phyloP scores from a whole-genome alignment of 2,113 vertebrate genomes.

The Aegithalos caudatus region DNA sequence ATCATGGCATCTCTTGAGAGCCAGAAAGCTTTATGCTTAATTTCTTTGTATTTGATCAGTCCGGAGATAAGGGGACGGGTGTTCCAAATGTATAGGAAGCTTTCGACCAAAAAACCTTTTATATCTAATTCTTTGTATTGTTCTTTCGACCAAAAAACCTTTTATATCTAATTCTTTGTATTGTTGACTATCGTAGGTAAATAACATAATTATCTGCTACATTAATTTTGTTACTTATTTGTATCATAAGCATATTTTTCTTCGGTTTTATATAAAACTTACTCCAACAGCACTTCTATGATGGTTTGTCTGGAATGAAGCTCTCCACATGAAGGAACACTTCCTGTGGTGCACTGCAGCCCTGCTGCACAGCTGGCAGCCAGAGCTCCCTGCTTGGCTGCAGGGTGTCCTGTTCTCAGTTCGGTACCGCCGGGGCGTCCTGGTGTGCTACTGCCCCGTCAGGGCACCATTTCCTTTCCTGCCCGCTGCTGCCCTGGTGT shows the following conservation, averaged over 20 bases:
- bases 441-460: accelerated
- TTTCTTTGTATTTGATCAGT: neutral
- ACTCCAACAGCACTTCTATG: neutral
- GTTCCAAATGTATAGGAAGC: neutral
- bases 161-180: neutral
- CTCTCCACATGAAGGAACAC: neutral
- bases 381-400: accelerated
- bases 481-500: accelerated
- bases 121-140: neutral
- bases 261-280: neutral
- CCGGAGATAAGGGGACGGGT: neutral
- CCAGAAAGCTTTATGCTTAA: neutral
- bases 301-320: neutral
- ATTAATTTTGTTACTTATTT: neutral
- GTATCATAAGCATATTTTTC: neutral
- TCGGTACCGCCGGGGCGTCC: accelerated
- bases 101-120: conserved; percentile 38
- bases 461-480: accelerated
- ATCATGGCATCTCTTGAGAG: neutral
- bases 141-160: neutral
- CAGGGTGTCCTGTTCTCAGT: accelerated
- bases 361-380: accelerated
- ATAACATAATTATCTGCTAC: neutral
- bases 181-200: neutral
- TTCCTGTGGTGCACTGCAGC: neutral